phyloP scores from a whole-genome alignment of 2,797 vertebrate genomes.

The Cottoperca gobio region DNA sequence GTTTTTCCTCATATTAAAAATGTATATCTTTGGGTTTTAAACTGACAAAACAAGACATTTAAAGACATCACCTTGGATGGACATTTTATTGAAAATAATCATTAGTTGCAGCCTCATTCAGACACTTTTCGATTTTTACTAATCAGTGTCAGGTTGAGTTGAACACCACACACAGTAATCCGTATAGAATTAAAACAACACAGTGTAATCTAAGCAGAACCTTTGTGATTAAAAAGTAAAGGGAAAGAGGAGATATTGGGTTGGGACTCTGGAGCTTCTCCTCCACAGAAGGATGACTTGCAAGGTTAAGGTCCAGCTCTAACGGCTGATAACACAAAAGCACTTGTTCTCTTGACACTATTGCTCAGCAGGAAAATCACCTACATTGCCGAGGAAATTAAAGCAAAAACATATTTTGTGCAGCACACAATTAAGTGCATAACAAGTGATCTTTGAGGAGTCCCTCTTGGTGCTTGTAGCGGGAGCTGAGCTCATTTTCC shows the following conservation, averaged over 20 bases:
- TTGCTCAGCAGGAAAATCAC: conserved; percentile 13
- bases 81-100: too few relatives aligned
- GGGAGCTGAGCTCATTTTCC: conserved; percentile 2
- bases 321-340: conserved; percentile 25
- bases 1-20: too few relatives aligned
- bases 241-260: background rate
- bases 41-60: too few relatives aligned
- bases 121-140: background rate
- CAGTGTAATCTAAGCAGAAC: background rate
- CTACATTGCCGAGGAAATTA: conserved; percentile 9
- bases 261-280: background rate
- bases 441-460: conserved; percentile 12
- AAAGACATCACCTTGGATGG: too few relatives aligned
- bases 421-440: conserved; percentile 10
- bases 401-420: conserved; percentile 21
- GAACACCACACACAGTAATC: background rate
- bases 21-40: too few relatives aligned
- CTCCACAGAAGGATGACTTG: background rate
- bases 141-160: background rate
- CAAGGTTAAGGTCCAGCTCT: conserved; percentile 17
- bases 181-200: background rate
- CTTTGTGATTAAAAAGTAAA: background rate
- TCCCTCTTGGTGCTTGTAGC: background rate
- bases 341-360: background rate
- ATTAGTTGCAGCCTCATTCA: too few relatives aligned